Base-by-base conservation (phyloP, 2,888 invertebrate species). In the Suillia variegata region DNA sequence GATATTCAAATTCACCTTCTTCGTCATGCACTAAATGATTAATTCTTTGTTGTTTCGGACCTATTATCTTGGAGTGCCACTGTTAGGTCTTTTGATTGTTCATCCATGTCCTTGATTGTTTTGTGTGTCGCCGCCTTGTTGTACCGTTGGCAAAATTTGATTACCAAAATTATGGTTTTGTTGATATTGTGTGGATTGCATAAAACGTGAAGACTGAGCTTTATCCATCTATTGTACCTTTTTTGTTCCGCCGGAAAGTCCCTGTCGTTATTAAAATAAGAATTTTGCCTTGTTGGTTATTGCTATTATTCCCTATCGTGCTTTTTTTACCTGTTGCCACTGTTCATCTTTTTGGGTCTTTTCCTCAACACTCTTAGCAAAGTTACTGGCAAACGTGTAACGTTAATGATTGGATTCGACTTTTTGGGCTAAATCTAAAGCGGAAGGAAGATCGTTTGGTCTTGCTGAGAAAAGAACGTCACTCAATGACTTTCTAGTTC, bases 381-480 rank as follows among this genome's bases (percentile, higher is more conserved):
- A 54, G 31, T 42, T 58, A 2, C 5, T 33, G 24, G 53, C 52
- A 53, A 47, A 53, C 13, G 26, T 24, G 21, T 52, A 53, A 17
- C 53, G 26, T 52, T 53, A 45, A 18, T 58, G 52, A 15, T 58
- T 58, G 2, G 34, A n/a, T 12, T 52, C 31, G 2, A 53, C 34
- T 24, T 58, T 48, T 21, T 58, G 57, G 12, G 58, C 48, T 22
- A 48, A 20, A 12, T 17, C 48, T 48, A 48, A 48, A 22, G 48
- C 48, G 8, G 48, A 48, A 17, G 48, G 48, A 5, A 48, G 20
- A n/a, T 48, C 48, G 5, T 12, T 18, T 22, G 48, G 48, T 18
- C 48, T 12, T n/a, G 48, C 48, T 20, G 48, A 12, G n/a, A 48
- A 48, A 4, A 48, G 20, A 5, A 48, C n/a, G 8, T 48, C 20